phyloP scores from a whole-genome alignment of 2,888 invertebrate genomes.

The Stomorhina lunata region DNA sequence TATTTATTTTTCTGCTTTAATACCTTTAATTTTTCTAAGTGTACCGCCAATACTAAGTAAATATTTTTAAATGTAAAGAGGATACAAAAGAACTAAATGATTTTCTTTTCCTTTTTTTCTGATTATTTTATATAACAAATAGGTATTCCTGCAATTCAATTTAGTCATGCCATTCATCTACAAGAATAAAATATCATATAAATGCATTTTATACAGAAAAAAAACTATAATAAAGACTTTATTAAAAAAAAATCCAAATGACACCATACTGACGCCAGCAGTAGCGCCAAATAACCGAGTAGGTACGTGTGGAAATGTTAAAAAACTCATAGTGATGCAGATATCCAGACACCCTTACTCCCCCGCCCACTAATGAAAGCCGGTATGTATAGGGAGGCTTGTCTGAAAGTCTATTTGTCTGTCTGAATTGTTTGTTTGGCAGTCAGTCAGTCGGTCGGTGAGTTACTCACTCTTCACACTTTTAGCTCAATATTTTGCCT shows the following conservation, averaged over 20 bases:
- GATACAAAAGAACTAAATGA: neutral
- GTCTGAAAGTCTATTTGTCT: neutral
- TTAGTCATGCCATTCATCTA: conserved; percentile 47
- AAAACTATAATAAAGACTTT: conserved; percentile 31
- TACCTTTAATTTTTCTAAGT: conserved; percentile 5
- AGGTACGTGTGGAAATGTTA: neutral
- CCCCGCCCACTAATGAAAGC: neutral
- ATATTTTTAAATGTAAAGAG: neutral
- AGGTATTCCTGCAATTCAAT: conserved; percentile 55
- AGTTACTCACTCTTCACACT: conserved; percentile 26
- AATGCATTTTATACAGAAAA: conserved; percentile 37
- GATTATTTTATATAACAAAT: conserved; percentile 18
- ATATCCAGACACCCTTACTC: conserved; percentile 27
- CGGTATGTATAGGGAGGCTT: neutral
- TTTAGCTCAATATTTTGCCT: conserved; percentile 35
- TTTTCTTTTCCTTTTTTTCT: no score
- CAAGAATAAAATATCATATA: conserved; percentile 35
- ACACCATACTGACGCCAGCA: conserved; percentile 60
- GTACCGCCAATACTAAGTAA: neutral
- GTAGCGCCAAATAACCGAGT: conserved; percentile 38
- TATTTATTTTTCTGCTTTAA: neutral
- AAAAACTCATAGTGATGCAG: conserved; percentile 15
- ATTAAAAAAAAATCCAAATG: conserved; percentile 40
- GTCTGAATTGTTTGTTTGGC: neutral
- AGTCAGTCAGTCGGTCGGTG: neutral